Conservation (phyloP, 1,140 invertebrate genomes). For the Anastrepha ludens region DNA sequence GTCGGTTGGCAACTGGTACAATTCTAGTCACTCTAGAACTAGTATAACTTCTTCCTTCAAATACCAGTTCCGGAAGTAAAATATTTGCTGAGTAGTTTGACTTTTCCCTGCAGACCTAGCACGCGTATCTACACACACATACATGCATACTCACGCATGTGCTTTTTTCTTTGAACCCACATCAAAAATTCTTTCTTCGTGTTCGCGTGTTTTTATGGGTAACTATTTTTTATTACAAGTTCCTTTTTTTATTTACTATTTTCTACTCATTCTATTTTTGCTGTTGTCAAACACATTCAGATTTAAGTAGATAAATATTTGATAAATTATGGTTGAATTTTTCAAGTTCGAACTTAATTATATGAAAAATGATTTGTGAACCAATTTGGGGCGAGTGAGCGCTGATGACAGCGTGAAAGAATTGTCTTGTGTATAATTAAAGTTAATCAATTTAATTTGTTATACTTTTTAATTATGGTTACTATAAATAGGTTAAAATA, state of each 20-base stretch:
- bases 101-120: no score
- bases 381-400: not conserved
- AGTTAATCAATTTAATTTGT: no score
- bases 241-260: not conserved
- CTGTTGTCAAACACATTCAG: not conserved
- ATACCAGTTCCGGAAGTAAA: no score
- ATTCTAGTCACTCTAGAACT: no score
- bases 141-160: not conserved
- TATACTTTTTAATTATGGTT: no score
- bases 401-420: not conserved
- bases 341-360: constrained; percentile 26
- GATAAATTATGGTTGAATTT: constrained; percentile 24
- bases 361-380: not conserved
- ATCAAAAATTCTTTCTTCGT: constrained; percentile 12
- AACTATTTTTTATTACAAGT: not conserved
- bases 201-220: not conserved
- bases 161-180: not conserved
- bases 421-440: no score
- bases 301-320: constrained; percentile 26
- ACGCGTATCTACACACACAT: not conserved
- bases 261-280: not conserved
- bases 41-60: no score
- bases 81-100: no score
- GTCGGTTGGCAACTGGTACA: no score
- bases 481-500: no score